Base-by-base conservation (phyloP, 2,888 invertebrate genomes). In the Drosophila siamana region DNA sequence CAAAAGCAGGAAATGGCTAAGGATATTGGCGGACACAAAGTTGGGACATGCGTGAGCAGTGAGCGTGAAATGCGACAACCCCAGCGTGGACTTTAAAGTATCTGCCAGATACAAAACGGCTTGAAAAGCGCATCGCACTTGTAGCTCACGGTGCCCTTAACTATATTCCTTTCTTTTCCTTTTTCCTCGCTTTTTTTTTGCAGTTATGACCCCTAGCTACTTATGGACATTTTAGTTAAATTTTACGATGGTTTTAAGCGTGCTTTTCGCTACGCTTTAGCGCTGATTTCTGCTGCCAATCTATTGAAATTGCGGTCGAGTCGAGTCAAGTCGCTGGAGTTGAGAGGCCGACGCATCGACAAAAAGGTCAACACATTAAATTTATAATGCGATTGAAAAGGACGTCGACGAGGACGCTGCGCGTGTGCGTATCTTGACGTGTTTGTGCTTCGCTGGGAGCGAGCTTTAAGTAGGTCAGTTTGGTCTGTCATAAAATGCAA, bases 221-320 rank as follows among this genome's bases (percentile, higher is more conserved):
- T 84, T 84, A 88, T 61, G 74, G 55, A 67, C 78, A 86, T 88
- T 84, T 84, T 88, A 88, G 83, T 88, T 88, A 86, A 86, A 88
- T 88, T 84, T 84, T 86, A 84, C 80, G 86, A 69, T 59, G 48
- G 41, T 60, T 73, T 73, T 52, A 56, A 73, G 68, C 41, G 64
- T 41, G 60, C 59, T 61, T 69, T 74, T 54, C 41, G 66, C 43
- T 41, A 28, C 57, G 60, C 64, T 64, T 61, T 64, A 55, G 68
- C 80, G 68, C 69, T 63, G 74, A 79, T 67, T 79, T 73, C 69
- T 64, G 71, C 80, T 74, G 85, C 62, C 86, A 87, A 87, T 88
- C 84, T 80, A 83, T 86, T 69, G 84, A 69, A 86, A 84, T 88
- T 84, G 83, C 83, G 83, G 88, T 88, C 72, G 83, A 69, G 52